Conservation (phyloP, 2,888 invertebrate genomes). For the Amblyteles armatorius region DNA sequence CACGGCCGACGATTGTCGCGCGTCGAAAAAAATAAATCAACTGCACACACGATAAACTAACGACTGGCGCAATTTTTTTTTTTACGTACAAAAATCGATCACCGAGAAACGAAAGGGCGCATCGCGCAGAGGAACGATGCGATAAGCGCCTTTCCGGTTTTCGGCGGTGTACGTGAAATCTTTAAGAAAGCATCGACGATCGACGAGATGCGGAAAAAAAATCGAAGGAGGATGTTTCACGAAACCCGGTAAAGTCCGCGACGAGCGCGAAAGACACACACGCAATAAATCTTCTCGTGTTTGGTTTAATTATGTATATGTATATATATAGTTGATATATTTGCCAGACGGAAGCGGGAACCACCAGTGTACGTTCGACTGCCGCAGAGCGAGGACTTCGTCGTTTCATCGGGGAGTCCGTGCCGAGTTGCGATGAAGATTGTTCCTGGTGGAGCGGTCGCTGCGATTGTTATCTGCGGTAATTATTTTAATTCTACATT, state of each 20-base stretch:
- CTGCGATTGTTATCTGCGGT: conserved; percentile 32
- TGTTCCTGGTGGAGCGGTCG: background rate
- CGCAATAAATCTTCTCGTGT: conserved; percentile 20
- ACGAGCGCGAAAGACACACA: conserved; percentile 27
- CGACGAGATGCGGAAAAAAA: background rate
- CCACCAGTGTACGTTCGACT: conserved; percentile 52
- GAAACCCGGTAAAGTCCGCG: conserved; percentile 35
- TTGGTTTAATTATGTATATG: background rate
- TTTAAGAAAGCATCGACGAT: background rate
- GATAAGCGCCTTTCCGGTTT: background rate
- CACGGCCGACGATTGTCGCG: background rate
- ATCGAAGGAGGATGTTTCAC: background rate
- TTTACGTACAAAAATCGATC: background rate
- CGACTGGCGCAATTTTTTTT: background rate
- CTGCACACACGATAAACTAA: background rate
- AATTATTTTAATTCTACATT: conserved; percentile 19
- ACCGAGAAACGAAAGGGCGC: background rate
- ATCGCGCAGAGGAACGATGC: background rate
- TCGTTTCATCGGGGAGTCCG: background rate
- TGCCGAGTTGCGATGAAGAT: conserved; percentile 42
- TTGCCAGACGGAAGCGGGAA: conserved; percentile 5
- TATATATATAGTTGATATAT: conserved; percentile 25
- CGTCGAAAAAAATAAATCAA: conserved; percentile 33
- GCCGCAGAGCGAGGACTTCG: conserved; percentile 19
- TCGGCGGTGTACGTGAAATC: background rate